Percentiles rank a stretch among this genome's conserved stretches.
Evolutionary conservation across 2,113 vertebrate species (phyloP).

Genomic region (Otolemur garnettii): DNA sequence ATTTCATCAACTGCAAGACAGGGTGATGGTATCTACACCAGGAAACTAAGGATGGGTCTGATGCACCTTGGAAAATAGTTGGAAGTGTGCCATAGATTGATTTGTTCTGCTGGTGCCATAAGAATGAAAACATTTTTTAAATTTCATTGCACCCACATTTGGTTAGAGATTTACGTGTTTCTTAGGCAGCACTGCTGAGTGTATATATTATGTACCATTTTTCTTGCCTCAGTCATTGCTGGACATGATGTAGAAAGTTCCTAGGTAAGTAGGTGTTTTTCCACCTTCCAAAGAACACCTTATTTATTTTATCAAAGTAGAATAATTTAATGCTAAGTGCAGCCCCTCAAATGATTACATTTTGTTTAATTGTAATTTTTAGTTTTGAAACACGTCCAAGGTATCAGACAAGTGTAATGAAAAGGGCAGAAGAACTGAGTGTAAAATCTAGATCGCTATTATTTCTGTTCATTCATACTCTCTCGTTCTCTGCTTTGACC

Average conservation of each 20-base stretch:
- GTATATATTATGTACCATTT: neutral
- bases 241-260: neutral
- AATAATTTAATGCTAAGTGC: neutral
- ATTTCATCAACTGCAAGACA: neutral
- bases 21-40: neutral
- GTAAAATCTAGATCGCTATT: neutral
- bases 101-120: neutral
- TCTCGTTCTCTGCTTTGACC: neutral
- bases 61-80: neutral
- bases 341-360: neutral
- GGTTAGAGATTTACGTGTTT: neutral
- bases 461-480: no score
- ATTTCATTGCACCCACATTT: neutral
- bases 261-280: neutral
- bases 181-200: neutral
- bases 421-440: neutral
- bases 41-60: neutral
- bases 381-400: neutral
- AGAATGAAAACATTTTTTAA: neutral
- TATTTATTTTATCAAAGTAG: neutral
- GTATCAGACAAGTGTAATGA: neutral
- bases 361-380: neutral
- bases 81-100: neutral
- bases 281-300: neutral
- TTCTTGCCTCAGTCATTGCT: neutral